Conservation (phyloP, 1,140 invertebrate species). For the Drosophila nannoptera region DNA sequence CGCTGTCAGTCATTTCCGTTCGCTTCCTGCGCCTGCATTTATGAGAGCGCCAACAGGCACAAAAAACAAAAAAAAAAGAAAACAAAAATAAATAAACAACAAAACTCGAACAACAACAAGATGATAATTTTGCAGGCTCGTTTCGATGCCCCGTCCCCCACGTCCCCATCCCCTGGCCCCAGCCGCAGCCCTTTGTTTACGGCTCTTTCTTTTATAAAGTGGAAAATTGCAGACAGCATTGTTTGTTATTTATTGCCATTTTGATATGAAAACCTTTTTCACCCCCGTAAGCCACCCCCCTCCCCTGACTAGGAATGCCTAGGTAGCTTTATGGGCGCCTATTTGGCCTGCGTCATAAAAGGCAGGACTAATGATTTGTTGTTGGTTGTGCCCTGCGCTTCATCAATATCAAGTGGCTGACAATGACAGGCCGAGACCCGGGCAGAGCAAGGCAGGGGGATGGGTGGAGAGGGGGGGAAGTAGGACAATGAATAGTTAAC, state of each 20-base stretch:
- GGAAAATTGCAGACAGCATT: constrained; percentile 76
- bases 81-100: constrained; percentile 8
- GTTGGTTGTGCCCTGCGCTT: constrained; percentile 31
- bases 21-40: constrained; percentile 50
- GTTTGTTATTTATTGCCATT: constrained; percentile 77
- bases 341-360: constrained; percentile 54
- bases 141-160: constrained; percentile 15
- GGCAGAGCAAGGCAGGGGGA: no score
- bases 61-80: constrained; percentile 34
- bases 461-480: no score
- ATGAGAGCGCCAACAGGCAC: constrained; percentile 45
- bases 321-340: constrained; percentile 5
- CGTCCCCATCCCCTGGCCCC: background rate
- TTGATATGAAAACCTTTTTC: constrained; percentile 71
- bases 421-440: constrained; percentile 40
- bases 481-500: background rate
- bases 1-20: constrained; percentile 66
- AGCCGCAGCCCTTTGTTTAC: constrained; percentile 60
- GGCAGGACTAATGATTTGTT: constrained; percentile 49
- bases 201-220: constrained; percentile 73
- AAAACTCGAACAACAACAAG: constrained; percentile 56
- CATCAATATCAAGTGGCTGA: constrained; percentile 58
- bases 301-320: background rate
- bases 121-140: constrained; percentile 71
- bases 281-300: constrained; percentile 23